Percentiles rank a stretch among this genome's conserved stretches.
Evolutionary conservation across 2,797 vertebrate genomes (phyloP).

Genomic region (Chrysocyon brachyurus): DNA sequence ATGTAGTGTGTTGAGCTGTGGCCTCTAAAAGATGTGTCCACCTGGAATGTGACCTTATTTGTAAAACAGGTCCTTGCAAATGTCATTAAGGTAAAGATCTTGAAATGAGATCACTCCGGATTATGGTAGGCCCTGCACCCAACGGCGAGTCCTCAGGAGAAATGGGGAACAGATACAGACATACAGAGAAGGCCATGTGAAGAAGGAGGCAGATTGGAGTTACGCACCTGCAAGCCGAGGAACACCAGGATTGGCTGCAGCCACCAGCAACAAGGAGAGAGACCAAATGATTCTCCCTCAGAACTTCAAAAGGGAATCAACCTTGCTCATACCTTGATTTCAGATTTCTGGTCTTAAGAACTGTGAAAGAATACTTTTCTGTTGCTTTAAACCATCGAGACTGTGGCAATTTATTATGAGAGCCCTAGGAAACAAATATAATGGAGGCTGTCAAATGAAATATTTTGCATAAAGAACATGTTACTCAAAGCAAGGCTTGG

Average conservation of each 20-base stretch:
- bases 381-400: constrained; percentile 32
- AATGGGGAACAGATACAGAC: neutral
- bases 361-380: neutral
- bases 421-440: neutral
- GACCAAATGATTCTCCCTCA: neutral
- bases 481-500: constrained; percentile 29
- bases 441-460: neutral
- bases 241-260: neutral
- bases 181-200: neutral
- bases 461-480: constrained; percentile 5
- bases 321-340: neutral
- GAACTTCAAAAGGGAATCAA: neutral
- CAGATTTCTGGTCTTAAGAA: constrained; percentile 5
- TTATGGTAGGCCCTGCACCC: neutral
- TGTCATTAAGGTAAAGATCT: neutral
- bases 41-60: constrained; percentile 10
- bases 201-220: neutral
- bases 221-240: neutral
- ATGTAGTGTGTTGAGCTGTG: neutral
- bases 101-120: neutral
- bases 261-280: neutral
- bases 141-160: neutral
- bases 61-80: neutral
- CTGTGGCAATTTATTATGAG: neutral
- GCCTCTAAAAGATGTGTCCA: neutral